Base-by-base conservation (phyloP, 2,888 invertebrate genomes). In the Oscheius sp. region DNA sequence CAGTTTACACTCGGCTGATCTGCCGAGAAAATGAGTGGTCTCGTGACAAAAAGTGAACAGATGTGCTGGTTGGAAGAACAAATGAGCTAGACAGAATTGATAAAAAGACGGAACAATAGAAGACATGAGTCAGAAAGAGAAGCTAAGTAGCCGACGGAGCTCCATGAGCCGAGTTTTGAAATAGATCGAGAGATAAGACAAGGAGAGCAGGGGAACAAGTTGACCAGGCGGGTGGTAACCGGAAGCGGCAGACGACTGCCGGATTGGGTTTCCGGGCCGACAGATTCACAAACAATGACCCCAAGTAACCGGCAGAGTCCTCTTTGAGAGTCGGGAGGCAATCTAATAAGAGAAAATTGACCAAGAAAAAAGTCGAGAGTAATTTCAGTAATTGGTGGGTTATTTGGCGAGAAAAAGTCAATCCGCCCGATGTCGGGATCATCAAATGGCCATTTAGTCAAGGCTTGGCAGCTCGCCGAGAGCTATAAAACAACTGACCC, bases 401-500 rank as follows among this genome's bases (percentile, higher is more conserved):
- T 56, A 16, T 56, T 56, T 56, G 21, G 21, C 18, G 5, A 56
- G 52, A 52, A 49, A 49, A 25, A 52, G 52, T 49, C 52, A 29
- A 41, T 16, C 46, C n/a, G n/a, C 43, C 45, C 23, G 21, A 43
- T 43, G 66, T 49, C 63, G 63, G 63, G 63, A 45, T 63, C 63
- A 63, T 63, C 52, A 66, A 66, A 66, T 52, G 66, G 52, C 43
- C 35, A 52, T 35, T 49, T 25, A 29, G 27, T 29, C 29, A 45
- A 21, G 63, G 45, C 52, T 66, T 66, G 52, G 52, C 66, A 66
- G 66, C 52, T 49, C 46, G 66, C 66, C 66, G 66, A 66, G 49
- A 66, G 66, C 66, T 52, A 66, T 66, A 66, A 66, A 66, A 66
- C 66, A 66, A 66, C 66, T 66, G 66, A 66, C 66, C 66, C 29